Evolutionary conservation across 2,888 invertebrate genomes (phyloP).

Genomic region (Barypeithes pellucidus): DNA sequence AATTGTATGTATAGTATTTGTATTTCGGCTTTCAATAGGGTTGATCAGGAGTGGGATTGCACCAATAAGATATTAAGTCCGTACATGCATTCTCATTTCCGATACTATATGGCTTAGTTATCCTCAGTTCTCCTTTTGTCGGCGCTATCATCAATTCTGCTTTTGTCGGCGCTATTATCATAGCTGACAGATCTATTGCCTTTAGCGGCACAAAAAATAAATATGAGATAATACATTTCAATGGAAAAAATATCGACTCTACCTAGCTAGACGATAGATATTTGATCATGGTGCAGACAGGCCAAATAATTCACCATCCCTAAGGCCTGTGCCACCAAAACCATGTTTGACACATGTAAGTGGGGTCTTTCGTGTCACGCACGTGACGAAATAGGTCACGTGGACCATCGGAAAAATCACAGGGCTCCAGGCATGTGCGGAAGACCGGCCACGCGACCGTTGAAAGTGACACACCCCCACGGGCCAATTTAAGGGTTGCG

Average conservation of each 20-base stretch:
- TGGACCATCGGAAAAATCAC: conserved; percentile 58
- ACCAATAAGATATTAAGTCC: conserved; percentile 29
- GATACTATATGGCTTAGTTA: no score
- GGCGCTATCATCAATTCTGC: no score
- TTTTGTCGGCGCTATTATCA: no score
- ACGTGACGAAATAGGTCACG: conserved; percentile 60
- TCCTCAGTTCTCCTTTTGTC: no score
- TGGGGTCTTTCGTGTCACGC: conserved; percentile 61
- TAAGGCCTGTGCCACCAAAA: conserved; percentile 61
- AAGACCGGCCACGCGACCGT: conserved; percentile 54
- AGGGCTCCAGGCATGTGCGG: conserved; percentile 11
- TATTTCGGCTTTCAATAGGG: conserved; percentile 7
- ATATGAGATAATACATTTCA: no score
- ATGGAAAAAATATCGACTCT: no score
- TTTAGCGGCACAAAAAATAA: no score
- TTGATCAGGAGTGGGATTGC: conserved; percentile 26
- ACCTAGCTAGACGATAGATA: no score
- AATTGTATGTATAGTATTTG: conserved; percentile 36
- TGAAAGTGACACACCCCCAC: conserved; percentile 63
- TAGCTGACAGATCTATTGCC: no score
- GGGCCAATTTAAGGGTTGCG: conserved; percentile 47
- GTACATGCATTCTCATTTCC: no score
- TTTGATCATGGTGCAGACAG: conserved; percentile 17
- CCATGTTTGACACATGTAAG: conserved; percentile 63
- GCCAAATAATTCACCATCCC: conserved; percentile 14